These are phyloP conservation scores for Rana temporaria DNA, from an alignment of 2,113 vertebrate genomes.

Conservation along the genomic window DNA sequence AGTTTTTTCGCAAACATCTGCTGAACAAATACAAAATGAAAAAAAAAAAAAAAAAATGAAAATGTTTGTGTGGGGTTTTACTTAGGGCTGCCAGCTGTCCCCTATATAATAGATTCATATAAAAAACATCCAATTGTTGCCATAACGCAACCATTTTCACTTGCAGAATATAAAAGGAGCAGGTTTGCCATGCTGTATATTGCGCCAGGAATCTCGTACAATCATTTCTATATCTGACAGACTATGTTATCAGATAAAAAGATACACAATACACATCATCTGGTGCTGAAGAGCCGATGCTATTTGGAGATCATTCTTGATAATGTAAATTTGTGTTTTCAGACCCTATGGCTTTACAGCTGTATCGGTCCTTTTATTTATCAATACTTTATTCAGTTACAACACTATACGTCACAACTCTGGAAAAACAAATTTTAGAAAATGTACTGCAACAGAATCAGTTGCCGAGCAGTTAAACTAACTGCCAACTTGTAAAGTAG, in stretches of 20 bases:
- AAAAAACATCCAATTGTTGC: conserved; percentile 27
- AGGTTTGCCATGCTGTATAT: background rate
- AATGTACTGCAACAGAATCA: too few species aligned
- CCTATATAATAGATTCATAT: background rate
- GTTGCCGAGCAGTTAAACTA: too few species aligned
- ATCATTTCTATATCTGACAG: background rate
- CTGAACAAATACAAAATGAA: conserved; percentile 17
- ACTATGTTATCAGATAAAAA: too few species aligned
- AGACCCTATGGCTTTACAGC: too few species aligned
- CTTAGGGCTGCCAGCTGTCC: conserved; percentile 32
- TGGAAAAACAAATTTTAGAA: too few species aligned
- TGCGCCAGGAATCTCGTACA: background rate
- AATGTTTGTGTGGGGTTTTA: background rate
- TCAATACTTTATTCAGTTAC: too few species aligned
- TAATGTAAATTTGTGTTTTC: background rate
- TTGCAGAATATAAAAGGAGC: background rate
- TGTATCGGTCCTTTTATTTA: too few species aligned
- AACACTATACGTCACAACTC: too few species aligned
- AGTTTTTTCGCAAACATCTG: conserved; percentile 29
- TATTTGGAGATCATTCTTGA: too few species aligned
- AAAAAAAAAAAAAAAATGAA: background rate
- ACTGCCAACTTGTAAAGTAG: too few species aligned
- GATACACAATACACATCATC: too few species aligned
- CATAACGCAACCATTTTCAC: background rate
- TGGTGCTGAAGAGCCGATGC: too few species aligned